A percentile compares a stretch with the other conserved stretches of the same genome.
Conservation (phyloP, 2,888 invertebrate species). For the Eubasilissa splendida region DNA sequence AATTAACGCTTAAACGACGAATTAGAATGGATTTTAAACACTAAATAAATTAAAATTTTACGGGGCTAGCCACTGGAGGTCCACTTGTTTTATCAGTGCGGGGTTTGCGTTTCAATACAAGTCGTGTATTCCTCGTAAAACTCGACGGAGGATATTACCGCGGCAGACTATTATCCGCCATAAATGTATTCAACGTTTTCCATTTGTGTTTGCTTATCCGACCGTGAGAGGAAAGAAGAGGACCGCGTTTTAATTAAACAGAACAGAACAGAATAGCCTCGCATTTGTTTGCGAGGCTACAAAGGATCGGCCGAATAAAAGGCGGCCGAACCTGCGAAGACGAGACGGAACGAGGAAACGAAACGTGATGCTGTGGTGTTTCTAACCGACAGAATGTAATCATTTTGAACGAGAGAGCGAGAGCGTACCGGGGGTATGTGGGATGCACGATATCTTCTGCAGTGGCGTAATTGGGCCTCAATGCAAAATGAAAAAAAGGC, state of each 20-base stretch:
- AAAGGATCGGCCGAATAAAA: constrained; percentile 17
- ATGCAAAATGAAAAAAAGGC: too few relatives aligned
- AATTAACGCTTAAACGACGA: too few relatives aligned
- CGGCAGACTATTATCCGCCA: constrained; percentile 15
- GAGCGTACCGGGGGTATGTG: too few relatives aligned
- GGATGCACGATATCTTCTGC: too few relatives aligned
- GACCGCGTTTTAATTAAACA: constrained; percentile 27
- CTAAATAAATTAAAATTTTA: too few relatives aligned
- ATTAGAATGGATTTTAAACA: too few relatives aligned
- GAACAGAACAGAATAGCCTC: constrained; percentile 10
- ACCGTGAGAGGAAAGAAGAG: constrained; percentile 37
- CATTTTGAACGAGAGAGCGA: neutral
- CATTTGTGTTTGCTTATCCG: constrained; percentile 30
- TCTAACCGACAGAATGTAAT: constrained; percentile 11
- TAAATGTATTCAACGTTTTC: constrained; percentile 18
- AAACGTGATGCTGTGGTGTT: constrained; percentile 4
- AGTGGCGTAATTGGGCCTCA: too few relatives aligned
- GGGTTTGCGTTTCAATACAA: neutral
- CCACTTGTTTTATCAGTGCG: too few relatives aligned
- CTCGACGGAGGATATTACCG: neutral
- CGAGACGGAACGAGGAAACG: constrained; percentile 1
- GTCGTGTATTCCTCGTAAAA: constrained; percentile 5
- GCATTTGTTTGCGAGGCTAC: constrained; percentile 19
- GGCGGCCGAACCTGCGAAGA: constrained; percentile 11
- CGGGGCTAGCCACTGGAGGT: too few relatives aligned